phyloP scores from a whole-genome alignment of 2,797 vertebrate genomes.

The Tinamus major region DNA sequence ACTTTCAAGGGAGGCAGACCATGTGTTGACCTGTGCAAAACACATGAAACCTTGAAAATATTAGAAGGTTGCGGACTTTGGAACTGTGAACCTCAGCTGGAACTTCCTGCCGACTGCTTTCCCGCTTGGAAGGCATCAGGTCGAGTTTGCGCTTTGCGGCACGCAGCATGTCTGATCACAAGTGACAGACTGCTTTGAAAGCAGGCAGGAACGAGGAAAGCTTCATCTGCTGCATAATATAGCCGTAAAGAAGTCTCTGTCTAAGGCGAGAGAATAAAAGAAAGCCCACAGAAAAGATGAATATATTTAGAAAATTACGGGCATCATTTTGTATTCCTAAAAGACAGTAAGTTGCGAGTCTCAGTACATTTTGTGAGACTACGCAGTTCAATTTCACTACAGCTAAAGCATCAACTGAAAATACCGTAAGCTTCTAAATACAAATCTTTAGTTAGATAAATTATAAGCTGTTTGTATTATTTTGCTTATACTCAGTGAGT shows the following conservation, averaged over 20 bases:
- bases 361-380: constrained; percentile 17
- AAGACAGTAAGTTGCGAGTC: constrained; percentile 33
- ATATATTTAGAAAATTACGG: constrained; percentile 50
- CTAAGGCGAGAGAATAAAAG: constrained; percentile 56
- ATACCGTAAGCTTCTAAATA: neutral
- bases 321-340: constrained; percentile 54
- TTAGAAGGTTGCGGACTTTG: constrained; percentile 64
- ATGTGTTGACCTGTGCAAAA: constrained; percentile 68
- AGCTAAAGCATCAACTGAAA: neutral
- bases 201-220: constrained; percentile 55
- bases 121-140: constrained; percentile 53
- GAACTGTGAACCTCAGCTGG: constrained; percentile 73
- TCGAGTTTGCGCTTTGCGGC: constrained; percentile 54
- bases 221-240: constrained; percentile 70
- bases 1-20: constrained; percentile 34
- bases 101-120: constrained; percentile 64
- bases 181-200: constrained; percentile 77
- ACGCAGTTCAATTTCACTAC: neutral
- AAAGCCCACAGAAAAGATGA: constrained; percentile 2
- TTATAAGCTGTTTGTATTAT: neutral
- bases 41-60: constrained; percentile 63
- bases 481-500: neutral
- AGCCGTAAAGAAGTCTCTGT: constrained; percentile 49
- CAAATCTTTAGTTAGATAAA: neutral
- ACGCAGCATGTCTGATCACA: constrained; percentile 71